phyloP scores from a whole-genome alignment of 2,888 invertebrate genomes.

The Macroteleia sp. region DNA sequence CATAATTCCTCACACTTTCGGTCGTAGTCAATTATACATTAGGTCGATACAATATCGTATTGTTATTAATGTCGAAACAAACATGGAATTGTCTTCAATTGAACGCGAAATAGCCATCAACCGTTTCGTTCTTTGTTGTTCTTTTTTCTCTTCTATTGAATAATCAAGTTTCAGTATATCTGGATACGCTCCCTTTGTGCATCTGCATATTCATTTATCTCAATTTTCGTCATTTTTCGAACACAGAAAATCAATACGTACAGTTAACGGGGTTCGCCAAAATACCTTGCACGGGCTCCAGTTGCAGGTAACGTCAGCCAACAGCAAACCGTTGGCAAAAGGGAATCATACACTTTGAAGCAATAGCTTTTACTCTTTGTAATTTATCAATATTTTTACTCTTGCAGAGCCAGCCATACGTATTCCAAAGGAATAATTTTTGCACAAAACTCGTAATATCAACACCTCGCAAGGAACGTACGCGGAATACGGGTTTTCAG shows the following conservation, averaged over 20 bases:
- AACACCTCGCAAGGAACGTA: conserved; percentile 12
- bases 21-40: conserved; percentile 42
- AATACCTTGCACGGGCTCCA: too few relatives aligned
- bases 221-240: too few relatives aligned
- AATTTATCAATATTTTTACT: conserved; percentile 34
- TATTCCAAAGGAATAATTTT: conserved; percentile 11
- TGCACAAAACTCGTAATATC: conserved; percentile 19
- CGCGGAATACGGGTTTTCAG: conserved; percentile 6
- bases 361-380: conserved; percentile 11
- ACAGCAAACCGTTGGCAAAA: conserved; percentile 9
- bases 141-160: too few relatives aligned
- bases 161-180: too few relatives aligned
- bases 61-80: too few relatives aligned
- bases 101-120: too few relatives aligned
- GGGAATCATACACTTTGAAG: conserved; percentile 24
- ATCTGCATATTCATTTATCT: too few relatives aligned
- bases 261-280: too few relatives aligned
- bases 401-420: background rate
- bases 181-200: too few relatives aligned
- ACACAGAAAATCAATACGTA: too few relatives aligned
- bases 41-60: conserved; percentile 21
- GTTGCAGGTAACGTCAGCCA: background rate
- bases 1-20: conserved; percentile 56
- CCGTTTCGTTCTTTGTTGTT: too few relatives aligned
- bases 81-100: too few relatives aligned